These are phyloP conservation scores for Timema podura DNA, from an alignment of 2,888 invertebrate species.

Conservation along the genomic window DNA sequence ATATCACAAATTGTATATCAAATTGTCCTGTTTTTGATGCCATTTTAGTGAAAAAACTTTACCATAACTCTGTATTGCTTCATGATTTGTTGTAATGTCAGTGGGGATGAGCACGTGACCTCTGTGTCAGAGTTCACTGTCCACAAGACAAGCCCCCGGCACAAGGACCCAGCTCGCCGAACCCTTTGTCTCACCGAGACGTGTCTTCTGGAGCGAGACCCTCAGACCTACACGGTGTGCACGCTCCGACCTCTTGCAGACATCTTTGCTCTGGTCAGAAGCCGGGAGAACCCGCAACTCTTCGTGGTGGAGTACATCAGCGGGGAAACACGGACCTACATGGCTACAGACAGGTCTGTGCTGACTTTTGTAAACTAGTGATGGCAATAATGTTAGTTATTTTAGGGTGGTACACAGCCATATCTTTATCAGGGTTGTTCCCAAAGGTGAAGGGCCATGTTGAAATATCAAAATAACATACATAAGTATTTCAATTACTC, in stretches of 20 bases:
- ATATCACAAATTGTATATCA: too few relatives aligned
- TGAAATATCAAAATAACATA: too few relatives aligned
- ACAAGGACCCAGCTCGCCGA: constrained; percentile 79
- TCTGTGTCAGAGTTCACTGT: constrained; percentile 95
- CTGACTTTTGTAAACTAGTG: constrained; percentile 14
- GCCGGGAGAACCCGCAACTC: constrained; percentile 86
- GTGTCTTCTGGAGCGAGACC: constrained; percentile 94
- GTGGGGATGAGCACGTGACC: constrained; percentile 92
- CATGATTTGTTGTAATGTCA: constrained; percentile 50
- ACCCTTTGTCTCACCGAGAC: constrained; percentile 93
- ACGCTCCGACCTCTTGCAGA: constrained; percentile 78
- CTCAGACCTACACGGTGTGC: constrained; percentile 91
- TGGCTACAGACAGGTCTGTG: constrained; percentile 80
- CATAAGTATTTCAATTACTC: too few relatives aligned
- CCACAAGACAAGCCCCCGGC: constrained; percentile 82
- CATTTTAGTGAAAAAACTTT: too few relatives aligned
- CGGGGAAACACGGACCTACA: constrained; percentile 82
- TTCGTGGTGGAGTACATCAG: constrained; percentile 93
- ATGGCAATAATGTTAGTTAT: too few relatives aligned
- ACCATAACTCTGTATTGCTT: too few relatives aligned
- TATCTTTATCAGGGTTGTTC: too few relatives aligned
- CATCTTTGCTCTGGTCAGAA: constrained; percentile 87
- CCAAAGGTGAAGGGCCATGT: too few relatives aligned
- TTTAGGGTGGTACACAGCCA: too few relatives aligned
- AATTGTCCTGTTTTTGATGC: too few relatives aligned